Conservation (phyloP, 2,888 invertebrate species). For the Plebejus melissa region DNA sequence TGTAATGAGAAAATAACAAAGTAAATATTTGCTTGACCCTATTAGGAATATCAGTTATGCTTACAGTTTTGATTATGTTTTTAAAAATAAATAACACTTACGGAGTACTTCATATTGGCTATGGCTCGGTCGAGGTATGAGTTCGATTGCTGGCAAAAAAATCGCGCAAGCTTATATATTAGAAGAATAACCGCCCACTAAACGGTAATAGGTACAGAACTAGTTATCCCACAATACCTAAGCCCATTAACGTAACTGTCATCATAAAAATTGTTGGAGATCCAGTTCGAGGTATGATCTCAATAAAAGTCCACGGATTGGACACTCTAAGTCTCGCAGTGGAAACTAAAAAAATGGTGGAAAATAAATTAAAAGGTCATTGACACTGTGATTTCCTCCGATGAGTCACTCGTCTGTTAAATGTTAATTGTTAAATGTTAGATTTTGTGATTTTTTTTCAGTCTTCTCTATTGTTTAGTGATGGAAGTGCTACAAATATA, state of each 20-base stretch:
- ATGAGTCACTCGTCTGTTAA: slow-evolving; percentile 15
- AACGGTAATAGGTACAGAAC: slow-evolving; percentile 32
- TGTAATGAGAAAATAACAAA: slow-evolving; percentile 30
- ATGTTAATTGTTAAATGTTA: slow-evolving; percentile 10
- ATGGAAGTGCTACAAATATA: not conserved
- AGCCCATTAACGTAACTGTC: slow-evolving; percentile 19
- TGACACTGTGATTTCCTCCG: slow-evolving; percentile 1
- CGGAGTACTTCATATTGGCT: slow-evolving; percentile 58
- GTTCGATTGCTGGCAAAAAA: slow-evolving; percentile 68
- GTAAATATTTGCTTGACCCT: not conserved
- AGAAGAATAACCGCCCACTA: slow-evolving; percentile 65
- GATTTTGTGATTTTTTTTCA: not conserved
- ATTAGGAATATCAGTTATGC: not conserved
- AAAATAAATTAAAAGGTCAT: slow-evolving; percentile 16
- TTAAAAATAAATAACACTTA: slow-evolving; percentile 46
- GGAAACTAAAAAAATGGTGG: slow-evolving; percentile 7
- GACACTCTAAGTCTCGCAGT: not conserved
- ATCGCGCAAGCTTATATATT: slow-evolving; percentile 68
- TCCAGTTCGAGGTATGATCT: slow-evolving; percentile 25
- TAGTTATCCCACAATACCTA: slow-evolving; percentile 27
- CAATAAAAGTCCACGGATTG: slow-evolving; percentile 24
- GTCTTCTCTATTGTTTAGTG: not conserved
- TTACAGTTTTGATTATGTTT: slow-evolving; percentile 16
- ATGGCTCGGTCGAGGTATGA: slow-evolving; percentile 54
- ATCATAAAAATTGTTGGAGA: slow-evolving; percentile 22